Percentiles rank a stretch among this genome's conserved stretches.
Conservation (phyloP, 1,140 invertebrate genomes). For the Samia ricini region DNA sequence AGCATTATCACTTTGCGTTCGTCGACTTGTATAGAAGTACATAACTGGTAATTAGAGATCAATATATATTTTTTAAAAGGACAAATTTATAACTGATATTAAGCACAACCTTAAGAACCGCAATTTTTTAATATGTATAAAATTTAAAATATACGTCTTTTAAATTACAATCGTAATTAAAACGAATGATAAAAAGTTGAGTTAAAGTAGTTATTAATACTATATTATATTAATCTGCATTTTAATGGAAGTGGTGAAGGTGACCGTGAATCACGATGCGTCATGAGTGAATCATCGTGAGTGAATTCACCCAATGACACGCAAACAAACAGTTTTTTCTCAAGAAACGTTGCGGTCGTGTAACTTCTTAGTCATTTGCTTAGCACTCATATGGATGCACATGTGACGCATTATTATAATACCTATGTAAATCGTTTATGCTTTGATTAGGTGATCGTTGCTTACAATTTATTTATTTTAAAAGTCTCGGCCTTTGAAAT, state of each 20-base stretch:
- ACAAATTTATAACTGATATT: no score
- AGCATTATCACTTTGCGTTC: not conserved
- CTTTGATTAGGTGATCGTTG: not conserved
- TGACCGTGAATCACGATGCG: not conserved
- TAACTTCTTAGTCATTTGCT: not conserved
- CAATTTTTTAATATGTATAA: no score
- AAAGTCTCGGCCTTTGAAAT: no score
- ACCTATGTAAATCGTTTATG: not conserved
- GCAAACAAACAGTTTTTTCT: slow-evolving; percentile 1
- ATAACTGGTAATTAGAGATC: no score
- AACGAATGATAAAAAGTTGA: not conserved
- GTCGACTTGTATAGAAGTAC: not conserved
- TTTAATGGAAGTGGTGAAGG: not conserved
- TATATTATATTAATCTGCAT: not conserved
- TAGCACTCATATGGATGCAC: not conserved
- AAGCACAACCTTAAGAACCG: no score
- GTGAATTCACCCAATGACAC: not conserved
- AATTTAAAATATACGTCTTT: no score
- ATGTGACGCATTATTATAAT: not conserved
- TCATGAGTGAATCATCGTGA: not conserved
- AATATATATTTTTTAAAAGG: no score
- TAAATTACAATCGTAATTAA: not conserved
- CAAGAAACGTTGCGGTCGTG: not conserved
- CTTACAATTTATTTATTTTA: not conserved
- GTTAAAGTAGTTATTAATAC: not conserved